Base-by-base conservation (phyloP, 2,888 invertebrate genomes). In the Anorthoa munda region DNA sequence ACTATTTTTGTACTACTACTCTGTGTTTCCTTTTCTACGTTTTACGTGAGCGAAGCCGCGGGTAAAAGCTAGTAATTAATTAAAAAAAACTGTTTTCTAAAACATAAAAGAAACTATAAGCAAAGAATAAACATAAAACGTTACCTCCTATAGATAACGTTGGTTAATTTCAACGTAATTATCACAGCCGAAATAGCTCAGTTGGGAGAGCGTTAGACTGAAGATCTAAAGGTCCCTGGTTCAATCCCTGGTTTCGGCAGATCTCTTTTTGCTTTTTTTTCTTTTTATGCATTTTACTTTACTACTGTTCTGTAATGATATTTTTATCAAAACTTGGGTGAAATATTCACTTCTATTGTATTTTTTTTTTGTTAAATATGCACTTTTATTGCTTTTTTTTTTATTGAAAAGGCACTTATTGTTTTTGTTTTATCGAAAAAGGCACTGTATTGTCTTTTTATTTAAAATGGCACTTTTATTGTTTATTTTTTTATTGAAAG, bases 181-280 rank as follows among this genome's bases (percentile, higher is more conserved):
- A 0, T 0, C 23, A 87, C 39, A 75, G 94, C 94, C 94, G 93
- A 94, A 94, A 94, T 94, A 94, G 94, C 93, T 94, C 94, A 94
- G 93, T 94, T 94, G 93, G 93, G 93, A 93, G 93, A 92, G 91
- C 92, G 91, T 92, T 92, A 91, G 92, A 92, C 91, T 91, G 91
- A 92, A 91, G 91, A 91, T 92, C 91, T 92, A 92, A 91, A 92
- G 92, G 92, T 91, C 92, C 92, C 91, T 87, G 92, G 91, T 92
- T 91, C 91, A 87, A 91, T 91, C 92, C 92, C 92, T 90, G 92
- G 92, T 92, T 92, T 92, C 92, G 92, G 92, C 92, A 92, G 7
- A 15, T 0, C 13, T 58, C 73, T 85, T 86, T 85, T 81, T 75
- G 72, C 18, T 21, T 3, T 26, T 50, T 39, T 53, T 75, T 74